phyloP scores from a whole-genome alignment of 2,888 invertebrate species.

The Cheilosia vernalis region DNA sequence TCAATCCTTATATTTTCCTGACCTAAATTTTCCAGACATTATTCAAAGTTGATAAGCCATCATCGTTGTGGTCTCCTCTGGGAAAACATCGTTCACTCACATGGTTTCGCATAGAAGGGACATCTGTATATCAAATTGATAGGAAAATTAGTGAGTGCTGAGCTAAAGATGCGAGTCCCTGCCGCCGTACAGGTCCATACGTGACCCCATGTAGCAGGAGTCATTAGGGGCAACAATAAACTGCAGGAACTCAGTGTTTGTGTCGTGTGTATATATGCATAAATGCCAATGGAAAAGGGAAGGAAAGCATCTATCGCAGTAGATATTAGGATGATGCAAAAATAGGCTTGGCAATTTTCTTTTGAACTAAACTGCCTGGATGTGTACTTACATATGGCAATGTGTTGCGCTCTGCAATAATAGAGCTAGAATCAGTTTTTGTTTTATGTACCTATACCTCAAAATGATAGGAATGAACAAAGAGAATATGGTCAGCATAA shows the following conservation, averaged over 20 bases:
- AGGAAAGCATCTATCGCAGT: conserved; percentile 6
- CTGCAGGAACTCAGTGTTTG: conserved; percentile 46
- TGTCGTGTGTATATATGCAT: not conserved
- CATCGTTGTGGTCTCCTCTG: conserved; percentile 63
- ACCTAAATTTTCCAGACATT: conserved; percentile 69
- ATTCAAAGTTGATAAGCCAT: conserved; percentile 66
- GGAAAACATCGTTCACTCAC: conserved; percentile 58
- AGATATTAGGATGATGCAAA: conserved; percentile 22
- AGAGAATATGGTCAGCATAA: no score
- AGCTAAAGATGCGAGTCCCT: conserved; percentile 18
- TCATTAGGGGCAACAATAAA: conserved; percentile 62
- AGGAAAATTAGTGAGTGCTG: conserved; percentile 25
- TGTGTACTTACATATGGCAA: not conserved
- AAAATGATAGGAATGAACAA: no score
- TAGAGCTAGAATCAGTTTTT: no score
- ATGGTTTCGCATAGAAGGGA: conserved; percentile 37
- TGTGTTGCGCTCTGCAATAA: not conserved
- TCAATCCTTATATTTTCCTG: conserved; percentile 66
- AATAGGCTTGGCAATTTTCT: conserved; percentile 14
- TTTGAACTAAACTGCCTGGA: not conserved
- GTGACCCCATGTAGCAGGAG: conserved; percentile 66
- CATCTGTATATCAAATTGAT: conserved; percentile 56
- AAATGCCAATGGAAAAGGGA: not conserved
- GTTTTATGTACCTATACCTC: no score
- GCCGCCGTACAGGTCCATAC: conserved; percentile 36